Base-by-base conservation (phyloP, 1,140 invertebrate genomes). In the Trypoxylus dichotomus region DNA sequence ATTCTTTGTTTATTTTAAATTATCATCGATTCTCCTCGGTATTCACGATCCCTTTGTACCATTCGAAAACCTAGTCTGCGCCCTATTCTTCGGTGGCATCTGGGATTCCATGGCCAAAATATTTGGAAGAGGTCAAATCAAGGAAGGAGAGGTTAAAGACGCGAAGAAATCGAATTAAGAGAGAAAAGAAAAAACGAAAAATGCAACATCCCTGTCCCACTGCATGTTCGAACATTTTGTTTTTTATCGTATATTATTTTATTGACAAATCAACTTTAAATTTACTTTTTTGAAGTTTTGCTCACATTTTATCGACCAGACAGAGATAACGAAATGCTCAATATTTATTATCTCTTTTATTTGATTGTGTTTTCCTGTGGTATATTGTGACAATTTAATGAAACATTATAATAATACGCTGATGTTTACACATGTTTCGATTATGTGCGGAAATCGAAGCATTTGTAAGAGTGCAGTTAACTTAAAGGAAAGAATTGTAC, bases 1-100 rank as follows among this genome's bases (percentile, higher is more conserved):
- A 81, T 99, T 99, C 91, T 98, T 99, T 85, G 95, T 99, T 15
- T 99, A 99, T 88, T 99, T 99, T 88, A 99, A 99, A 91, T 86
- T 99, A 27, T 98, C 97, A 8, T 98, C 97, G 7, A 94, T 99
- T 80, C 87, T 99, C 21, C 89, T 99, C 77, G 96, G 97, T 76
- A 99, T 99, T 83, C 96, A 98, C 83, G 98, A 99, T 91, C 98
- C 98, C 60, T 99, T 99, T 87, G 91, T 97, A 79, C 98, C 98
- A 60, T 98, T 99, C 85, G 98, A 99, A 88, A 99, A 99, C 87
- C 89, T 99, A 25, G 95, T 97, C 88, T 99, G 97, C 86, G 96
- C 97, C 15, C 89, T 99, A 63, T 99, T 99, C 89, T 91, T 99
- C 86, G 98, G 98, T 74, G 98, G 98, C 75, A 96, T 99, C 84